These are phyloP conservation scores for Iselma pallidipennis DNA, from an alignment of 2,888 invertebrate species.

Conservation along the genomic window DNA sequence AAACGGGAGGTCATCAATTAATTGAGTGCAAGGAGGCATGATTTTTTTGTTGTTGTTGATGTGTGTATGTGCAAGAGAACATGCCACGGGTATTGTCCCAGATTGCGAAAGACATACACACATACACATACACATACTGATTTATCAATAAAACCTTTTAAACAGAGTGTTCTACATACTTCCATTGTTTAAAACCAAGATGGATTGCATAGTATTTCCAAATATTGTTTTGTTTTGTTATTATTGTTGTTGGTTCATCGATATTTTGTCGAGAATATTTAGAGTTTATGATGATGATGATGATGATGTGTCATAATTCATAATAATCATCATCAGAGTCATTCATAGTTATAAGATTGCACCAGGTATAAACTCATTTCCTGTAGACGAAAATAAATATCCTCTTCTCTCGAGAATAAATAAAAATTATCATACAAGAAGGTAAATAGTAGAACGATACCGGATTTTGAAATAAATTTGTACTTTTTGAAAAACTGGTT, in stretches of 20 bases:
- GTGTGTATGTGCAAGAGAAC: background rate
- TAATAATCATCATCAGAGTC: no score
- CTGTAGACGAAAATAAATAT: background rate
- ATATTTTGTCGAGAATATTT: background rate
- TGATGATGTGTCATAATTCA: background rate
- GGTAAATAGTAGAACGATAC: no score
- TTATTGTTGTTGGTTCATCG: background rate
- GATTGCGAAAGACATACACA: background rate
- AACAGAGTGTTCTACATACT: constrained; percentile 1
- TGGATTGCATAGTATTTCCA: constrained; percentile 2
- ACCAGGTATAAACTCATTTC: background rate
- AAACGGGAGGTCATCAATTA: background rate
- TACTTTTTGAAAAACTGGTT: no score
- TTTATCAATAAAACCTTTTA: background rate
- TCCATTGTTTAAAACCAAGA: constrained; percentile 1
- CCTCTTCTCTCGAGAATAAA: background rate
- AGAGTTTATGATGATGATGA: no score
- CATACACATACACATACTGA: no score
- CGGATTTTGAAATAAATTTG: no score
- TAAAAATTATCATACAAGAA: no score
- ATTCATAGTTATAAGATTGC: background rate
- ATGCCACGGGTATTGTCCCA: background rate
- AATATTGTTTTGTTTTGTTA: background rate
- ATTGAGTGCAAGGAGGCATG: background rate
- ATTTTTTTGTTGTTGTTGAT: background rate